Conservation (phyloP, 2,113 vertebrate species). For the Archocentrus centrarchus region DNA sequence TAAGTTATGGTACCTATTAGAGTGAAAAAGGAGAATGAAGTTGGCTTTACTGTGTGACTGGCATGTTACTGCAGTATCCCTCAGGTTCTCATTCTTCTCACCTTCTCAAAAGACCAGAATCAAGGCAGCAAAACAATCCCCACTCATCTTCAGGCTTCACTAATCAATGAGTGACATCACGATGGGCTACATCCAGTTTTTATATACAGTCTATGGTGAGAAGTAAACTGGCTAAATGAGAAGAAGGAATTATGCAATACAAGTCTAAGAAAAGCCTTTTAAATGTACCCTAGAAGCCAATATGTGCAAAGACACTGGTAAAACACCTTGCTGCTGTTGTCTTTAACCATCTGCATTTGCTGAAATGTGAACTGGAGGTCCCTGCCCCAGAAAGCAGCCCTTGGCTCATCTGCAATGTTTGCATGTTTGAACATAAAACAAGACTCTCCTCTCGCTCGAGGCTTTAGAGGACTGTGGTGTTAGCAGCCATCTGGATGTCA, state of each 20-base stretch:
- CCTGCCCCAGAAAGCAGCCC: not conserved
- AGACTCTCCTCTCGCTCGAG: not conserved
- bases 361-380: not conserved
- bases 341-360: constrained; percentile 1
- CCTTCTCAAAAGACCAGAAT: not conserved
- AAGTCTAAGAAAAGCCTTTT: not conserved
- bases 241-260: not conserved
- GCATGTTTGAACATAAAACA: not conserved
- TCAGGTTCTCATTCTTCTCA: not conserved
- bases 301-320: constrained; percentile 52
- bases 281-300: constrained; percentile 21
- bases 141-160: not conserved
- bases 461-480: not conserved
- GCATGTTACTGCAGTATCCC: not conserved
- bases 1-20: no score
- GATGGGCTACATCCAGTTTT: not conserved
- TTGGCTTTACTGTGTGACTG: not conserved
- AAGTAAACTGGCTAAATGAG: not conserved
- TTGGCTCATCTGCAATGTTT: not conserved
- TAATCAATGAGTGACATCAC: not conserved
- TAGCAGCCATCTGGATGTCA: not conserved
- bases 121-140: not conserved
- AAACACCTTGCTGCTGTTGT: constrained; percentile 18
- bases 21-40: no score
- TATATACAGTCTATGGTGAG: not conserved